phyloP scores from a whole-genome alignment of 2,888 invertebrate genomes.

The Gastracanthus pulcherrimus region DNA sequence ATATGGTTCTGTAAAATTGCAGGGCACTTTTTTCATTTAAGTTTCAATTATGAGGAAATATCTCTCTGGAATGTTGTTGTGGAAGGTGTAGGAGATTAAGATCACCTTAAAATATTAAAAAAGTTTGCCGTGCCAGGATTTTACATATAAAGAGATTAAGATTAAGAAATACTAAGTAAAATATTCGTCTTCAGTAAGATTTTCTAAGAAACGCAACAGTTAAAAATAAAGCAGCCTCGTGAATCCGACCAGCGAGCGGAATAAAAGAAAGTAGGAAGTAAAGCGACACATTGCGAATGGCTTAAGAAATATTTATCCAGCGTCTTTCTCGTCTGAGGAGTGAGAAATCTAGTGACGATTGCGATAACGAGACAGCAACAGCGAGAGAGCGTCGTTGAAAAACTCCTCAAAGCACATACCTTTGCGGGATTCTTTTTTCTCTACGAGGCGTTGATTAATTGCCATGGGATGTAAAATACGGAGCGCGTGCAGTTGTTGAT shows the following conservation, averaged over 20 bases:
- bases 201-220: slow-evolving; percentile 1
- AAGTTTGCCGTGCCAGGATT: too few relatives aligned
- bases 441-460: slow-evolving; percentile 66
- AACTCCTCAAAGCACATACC: slow-evolving; percentile 5
- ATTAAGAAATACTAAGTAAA: neutral
- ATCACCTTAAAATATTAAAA: too few relatives aligned
- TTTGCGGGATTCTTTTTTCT: slow-evolving; percentile 11
- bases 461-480: slow-evolving; percentile 63
- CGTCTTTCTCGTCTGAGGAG: slow-evolving; percentile 27
- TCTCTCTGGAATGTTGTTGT: too few relatives aligned
- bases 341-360: slow-evolving; percentile 43
- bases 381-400: neutral
- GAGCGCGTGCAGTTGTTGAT: neutral
- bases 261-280: slow-evolving; percentile 17
- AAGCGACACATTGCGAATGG: slow-evolving; percentile 18
- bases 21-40: too few relatives aligned
- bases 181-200: too few relatives aligned
- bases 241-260: neutral
- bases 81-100: too few relatives aligned
- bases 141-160: too few relatives aligned
- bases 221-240: slow-evolving; percentile 6
- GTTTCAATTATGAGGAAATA: too few relatives aligned
- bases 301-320: slow-evolving; percentile 42
- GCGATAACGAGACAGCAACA: slow-evolving; percentile 42
- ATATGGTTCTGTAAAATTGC: too few relatives aligned